Conservation (phyloP, 2,113 vertebrate species). For the Clarias gariepinus region DNA sequence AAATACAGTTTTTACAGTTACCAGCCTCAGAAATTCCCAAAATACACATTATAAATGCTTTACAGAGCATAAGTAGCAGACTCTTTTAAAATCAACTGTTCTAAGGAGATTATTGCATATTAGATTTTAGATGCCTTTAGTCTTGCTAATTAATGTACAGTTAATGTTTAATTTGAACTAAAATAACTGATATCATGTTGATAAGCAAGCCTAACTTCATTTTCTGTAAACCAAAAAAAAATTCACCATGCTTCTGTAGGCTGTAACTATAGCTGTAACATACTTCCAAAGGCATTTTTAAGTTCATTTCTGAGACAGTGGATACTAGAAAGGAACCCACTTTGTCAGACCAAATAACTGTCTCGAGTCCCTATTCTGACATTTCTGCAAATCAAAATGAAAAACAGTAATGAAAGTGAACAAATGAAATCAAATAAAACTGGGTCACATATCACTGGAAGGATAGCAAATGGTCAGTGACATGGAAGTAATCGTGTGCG, state of each 20-base stretch:
- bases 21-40: too few relatives aligned
- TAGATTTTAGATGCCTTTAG: too few relatives aligned
- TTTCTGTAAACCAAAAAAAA: background rate
- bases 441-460: constrained; percentile 82
- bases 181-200: background rate
- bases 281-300: background rate
- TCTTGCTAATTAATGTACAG: too few relatives aligned
- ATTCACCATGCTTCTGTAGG: background rate
- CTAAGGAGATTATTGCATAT: too few relatives aligned
- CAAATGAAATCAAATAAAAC: constrained; percentile 80
- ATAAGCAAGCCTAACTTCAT: background rate
- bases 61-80: too few relatives aligned
- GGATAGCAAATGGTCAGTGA: constrained; percentile 76
- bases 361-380: constrained; percentile 58
- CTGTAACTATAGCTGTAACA: background rate
- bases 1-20: too few relatives aligned
- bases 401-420: constrained; percentile 75
- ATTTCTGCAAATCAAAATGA: constrained; percentile 70
- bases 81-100: too few relatives aligned
- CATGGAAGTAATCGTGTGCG: constrained; percentile 75
- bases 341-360: constrained; percentile 65
- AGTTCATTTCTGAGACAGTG: constrained; percentile 55
- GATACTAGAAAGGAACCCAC: constrained; percentile 41
- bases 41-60: too few relatives aligned
- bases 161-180: background rate